Conservation (phyloP, 1,140 invertebrate species). For the Trachymyrmex cornetzi region DNA sequence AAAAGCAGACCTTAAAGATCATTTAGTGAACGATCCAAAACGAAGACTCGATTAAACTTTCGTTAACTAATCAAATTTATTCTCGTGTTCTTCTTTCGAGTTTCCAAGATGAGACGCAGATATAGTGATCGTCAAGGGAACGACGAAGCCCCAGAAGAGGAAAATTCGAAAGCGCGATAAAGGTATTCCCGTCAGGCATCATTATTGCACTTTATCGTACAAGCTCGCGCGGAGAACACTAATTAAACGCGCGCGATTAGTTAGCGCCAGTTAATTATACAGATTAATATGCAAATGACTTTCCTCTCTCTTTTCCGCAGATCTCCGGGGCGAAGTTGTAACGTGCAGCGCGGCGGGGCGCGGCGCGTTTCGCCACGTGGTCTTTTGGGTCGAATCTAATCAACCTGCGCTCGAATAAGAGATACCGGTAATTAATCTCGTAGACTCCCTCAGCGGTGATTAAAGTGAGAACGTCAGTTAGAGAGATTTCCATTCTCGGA, state of each 20-base stretch:
- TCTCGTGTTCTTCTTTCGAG: not conserved
- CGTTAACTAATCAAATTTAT: slow-evolving; percentile 7
- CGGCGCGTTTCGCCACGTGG: slow-evolving; percentile 46
- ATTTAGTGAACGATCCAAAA: not conserved
- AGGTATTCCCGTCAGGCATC: slow-evolving; percentile 22
- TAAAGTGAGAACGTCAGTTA: slow-evolving; percentile 36
- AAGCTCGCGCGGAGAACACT: slow-evolving; percentile 55
- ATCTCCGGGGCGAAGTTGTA: slow-evolving; percentile 41
- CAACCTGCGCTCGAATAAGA: slow-evolving; percentile 55
- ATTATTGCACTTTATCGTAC: slow-evolving; percentile 44
- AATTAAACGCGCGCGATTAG: slow-evolving; percentile 78
- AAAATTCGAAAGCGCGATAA: slow-evolving; percentile 39
- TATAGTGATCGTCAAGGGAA: too few species aligned
- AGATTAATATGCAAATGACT: slow-evolving; percentile 79
- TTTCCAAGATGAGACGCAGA: not conserved
- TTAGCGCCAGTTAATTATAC: slow-evolving; percentile 78
- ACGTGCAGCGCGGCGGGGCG: slow-evolving; percentile 17
- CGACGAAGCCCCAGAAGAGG: not conserved
- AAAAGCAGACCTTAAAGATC: not conserved
- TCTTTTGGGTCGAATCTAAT: slow-evolving; percentile 64
- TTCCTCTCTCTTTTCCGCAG: slow-evolving; percentile 43
- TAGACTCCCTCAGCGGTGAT: slow-evolving; percentile 49
- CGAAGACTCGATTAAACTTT: not conserved
- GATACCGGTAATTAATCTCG: slow-evolving; percentile 72
- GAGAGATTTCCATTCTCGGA: slow-evolving; percentile 49